These are phyloP conservation scores for Gallinago stenura DNA, from an alignment of 2,797 vertebrate genomes.

Conservation along the genomic window DNA sequence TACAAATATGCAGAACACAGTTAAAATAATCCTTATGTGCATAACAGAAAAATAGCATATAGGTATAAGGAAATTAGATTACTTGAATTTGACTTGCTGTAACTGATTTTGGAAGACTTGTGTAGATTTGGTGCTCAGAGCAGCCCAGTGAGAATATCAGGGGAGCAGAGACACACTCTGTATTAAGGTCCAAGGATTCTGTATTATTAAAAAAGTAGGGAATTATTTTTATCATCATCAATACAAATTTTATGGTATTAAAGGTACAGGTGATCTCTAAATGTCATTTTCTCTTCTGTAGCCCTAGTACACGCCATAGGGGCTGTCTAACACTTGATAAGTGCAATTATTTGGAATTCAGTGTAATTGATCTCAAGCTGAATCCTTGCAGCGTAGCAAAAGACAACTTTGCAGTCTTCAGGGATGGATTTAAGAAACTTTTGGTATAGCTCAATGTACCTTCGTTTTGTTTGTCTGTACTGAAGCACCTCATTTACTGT, in stretches of 20 bases:
- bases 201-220: background rate
- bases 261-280: background rate
- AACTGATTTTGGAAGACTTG: background rate
- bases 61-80: background rate
- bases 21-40: background rate
- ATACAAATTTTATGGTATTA: background rate
- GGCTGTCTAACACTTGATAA: background rate
- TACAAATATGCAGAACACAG: background rate
- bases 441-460: background rate
- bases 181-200: background rate
- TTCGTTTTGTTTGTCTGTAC: background rate
- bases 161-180: background rate
- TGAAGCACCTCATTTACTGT: background rate
- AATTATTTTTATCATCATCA: background rate
- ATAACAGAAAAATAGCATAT: background rate
- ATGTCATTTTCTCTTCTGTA: background rate
- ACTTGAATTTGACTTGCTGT: background rate
- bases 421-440: background rate
- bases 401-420: background rate
- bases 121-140: background rate
- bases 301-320: rapidly evolving
- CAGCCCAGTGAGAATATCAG: background rate
- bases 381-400: background rate
- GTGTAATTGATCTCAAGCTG: background rate
- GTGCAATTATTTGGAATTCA: background rate